These are phyloP conservation scores for Aphelocoma californica DNA, from an alignment of 2,797 vertebrate species.

Conservation along the genomic window DNA sequence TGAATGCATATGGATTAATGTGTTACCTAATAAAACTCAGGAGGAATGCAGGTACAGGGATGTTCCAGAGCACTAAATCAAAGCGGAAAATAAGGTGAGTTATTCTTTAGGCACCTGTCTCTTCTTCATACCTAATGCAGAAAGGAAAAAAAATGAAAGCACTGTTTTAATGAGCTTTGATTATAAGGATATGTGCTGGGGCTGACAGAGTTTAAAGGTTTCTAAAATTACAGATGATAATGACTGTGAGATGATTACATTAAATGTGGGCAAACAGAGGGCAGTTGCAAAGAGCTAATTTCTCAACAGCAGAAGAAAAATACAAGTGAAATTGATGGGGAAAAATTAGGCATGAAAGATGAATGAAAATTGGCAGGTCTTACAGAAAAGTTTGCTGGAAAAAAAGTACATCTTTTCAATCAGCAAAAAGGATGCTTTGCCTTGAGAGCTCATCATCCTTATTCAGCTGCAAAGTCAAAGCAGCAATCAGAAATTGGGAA, in stretches of 20 bases:
- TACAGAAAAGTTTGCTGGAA: not conserved
- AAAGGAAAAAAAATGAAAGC: not conserved
- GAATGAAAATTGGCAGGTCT: conserved; percentile 40
- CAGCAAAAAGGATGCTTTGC: conserved; percentile 18
- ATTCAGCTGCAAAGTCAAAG: conserved; percentile 51
- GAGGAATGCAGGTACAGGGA: not conserved
- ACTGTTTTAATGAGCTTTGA: not conserved
- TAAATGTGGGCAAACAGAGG: conserved; percentile 58
- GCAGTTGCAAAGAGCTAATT: conserved; percentile 46
- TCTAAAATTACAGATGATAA: conserved; percentile 31
- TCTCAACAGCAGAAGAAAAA: conserved; percentile 37
- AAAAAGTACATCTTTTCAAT: conserved; percentile 18
- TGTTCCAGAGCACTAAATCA: conserved; percentile 20
- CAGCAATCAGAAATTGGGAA: conserved; percentile 42
- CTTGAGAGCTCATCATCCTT: conserved; percentile 43
- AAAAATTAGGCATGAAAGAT: conserved; percentile 27
- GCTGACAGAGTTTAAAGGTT: conserved; percentile 30
- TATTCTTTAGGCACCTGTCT: not conserved
- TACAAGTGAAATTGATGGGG: not conserved
- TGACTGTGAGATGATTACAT: conserved; percentile 18
- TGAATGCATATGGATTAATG: not conserved
- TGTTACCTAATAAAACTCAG: conserved; percentile 5
- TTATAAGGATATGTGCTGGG: not conserved
- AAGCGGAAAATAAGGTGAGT: not conserved
- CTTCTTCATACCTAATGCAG: not conserved